Conservation (phyloP, 2,888 invertebrate genomes). For the Ptilodon capucinus region DNA sequence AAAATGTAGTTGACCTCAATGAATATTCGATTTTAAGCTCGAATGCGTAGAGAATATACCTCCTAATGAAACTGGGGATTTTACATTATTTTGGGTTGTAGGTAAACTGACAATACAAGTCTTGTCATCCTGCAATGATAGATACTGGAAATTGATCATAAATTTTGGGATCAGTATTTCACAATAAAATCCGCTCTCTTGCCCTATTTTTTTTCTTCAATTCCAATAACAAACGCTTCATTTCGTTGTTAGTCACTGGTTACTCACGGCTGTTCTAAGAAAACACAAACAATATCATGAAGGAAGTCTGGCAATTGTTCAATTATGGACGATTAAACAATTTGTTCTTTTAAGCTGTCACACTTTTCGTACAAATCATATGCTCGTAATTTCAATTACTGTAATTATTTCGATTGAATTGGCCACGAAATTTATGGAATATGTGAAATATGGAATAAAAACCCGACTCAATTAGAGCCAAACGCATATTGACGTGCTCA, state of each 20-base stretch:
- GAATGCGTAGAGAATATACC: too few relatives aligned
- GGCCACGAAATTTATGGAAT: background rate
- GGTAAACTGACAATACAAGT: too few relatives aligned
- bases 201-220: background rate
- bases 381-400: conserved; percentile 5
- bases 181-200: background rate
- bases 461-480: background rate
- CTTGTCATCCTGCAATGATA: too few relatives aligned
- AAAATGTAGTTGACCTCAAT: background rate
- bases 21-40: too few relatives aligned
- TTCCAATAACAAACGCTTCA: conserved; percentile 21
- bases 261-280: conserved; percentile 46
- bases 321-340: conserved; percentile 63
- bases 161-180: too few relatives aligned
- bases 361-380: conserved; percentile 31
- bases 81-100: too few relatives aligned
- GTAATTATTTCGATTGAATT: background rate
- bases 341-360: conserved; percentile 41
- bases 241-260: conserved; percentile 28
- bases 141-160: too few relatives aligned
- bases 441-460: background rate
- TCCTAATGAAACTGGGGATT: too few relatives aligned
- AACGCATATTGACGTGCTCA: too few relatives aligned
- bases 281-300: conserved; percentile 49
- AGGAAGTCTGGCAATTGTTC: conserved; percentile 45